Evolutionary conservation across 1,140 invertebrate genomes (phyloP), one percentile per base, ranked within the genome.

Genomic region (Amyelois transitella): DNA sequence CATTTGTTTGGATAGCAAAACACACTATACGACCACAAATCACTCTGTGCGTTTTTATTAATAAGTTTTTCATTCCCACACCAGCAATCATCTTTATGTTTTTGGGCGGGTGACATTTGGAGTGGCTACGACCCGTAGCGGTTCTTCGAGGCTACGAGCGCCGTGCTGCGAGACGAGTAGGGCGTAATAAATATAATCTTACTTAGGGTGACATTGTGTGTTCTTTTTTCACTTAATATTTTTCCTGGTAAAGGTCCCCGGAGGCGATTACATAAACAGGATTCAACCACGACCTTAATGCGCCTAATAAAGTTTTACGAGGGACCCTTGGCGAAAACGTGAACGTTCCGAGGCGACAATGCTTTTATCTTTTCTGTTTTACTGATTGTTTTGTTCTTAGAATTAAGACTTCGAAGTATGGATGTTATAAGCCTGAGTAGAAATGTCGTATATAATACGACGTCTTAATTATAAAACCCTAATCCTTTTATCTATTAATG

Each of bases 291-390:
- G 81, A 85, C 84, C 84, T 84, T 87, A 87, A 87, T 87, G 81
- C 81, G 80, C 70, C 79, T 87, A 85, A 87, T 87, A 87, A 87
- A 87, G 84, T 87, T 87, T 87, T 84, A 87, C 75, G 84, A 84
- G 66, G 66, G 79, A 83, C 79, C 82, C 79, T 81, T 76, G 76
- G 76, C 71, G 76, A 83, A 80, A 84, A 83, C 79, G 76, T 80
- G 79, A 81, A 83, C 74, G 72, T 77, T 85, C 63, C 72, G 72
- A 79, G 82, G 81, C 79, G 82, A 86, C 82, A 84, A 87, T 80
- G 79, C 81, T 86, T 86, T 86, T 86, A 86, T 86, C 80, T 84
- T 80, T 76, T 78, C 76, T 81, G 75, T 79, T 84, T 80, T 81
- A 83, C 78, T 83, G 77, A 86, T 83, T 87, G 79, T 81, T 86